Evolutionary conservation across 2,797 vertebrate species (phyloP).

Genomic region (Spondyliosoma cantharus): DNA sequence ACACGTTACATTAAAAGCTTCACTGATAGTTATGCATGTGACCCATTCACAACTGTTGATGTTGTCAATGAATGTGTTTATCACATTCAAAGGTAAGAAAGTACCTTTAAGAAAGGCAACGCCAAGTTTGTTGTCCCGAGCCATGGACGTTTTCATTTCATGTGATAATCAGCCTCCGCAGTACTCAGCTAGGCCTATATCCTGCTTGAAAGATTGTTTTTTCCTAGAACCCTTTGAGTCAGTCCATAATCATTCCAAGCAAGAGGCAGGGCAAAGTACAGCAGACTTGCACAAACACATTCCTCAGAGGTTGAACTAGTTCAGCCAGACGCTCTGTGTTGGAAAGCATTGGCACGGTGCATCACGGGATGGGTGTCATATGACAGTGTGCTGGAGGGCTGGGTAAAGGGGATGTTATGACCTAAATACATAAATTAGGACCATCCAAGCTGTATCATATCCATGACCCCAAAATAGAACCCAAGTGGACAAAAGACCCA

Average conservation of each 20-base stretch:
- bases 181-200: not conserved
- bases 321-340: conserved; percentile 52
- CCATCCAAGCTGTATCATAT: conserved; percentile 48
- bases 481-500: conserved; percentile 5
- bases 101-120: not conserved
- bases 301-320: conserved; percentile 70
- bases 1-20: conserved; percentile 36
- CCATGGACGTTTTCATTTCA: conserved; percentile 7
- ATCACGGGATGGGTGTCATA: conserved; percentile 76
- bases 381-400: conserved; percentile 62
- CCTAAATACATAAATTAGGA: conserved; percentile 70
- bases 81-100: not conserved
- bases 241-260: conserved; percentile 30
- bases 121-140: not conserved
- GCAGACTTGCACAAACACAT: conserved; percentile 75
- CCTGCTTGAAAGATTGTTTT: conserved; percentile 32
- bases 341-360: conserved; percentile 52
- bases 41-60: conserved; percentile 8
- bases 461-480: conserved; percentile 59
- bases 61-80: not conserved
- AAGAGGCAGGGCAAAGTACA: conserved; percentile 70
- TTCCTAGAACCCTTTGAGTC: conserved; percentile 59
- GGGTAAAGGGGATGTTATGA: conserved; percentile 62
- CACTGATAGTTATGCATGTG: not conserved
- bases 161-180: conserved; percentile 6